A percentile compares a stretch with the other conserved stretches of the same genome.
Evolutionary conservation across 2,113 vertebrate species (phyloP).

Genomic region (Cololabis saira): DNA sequence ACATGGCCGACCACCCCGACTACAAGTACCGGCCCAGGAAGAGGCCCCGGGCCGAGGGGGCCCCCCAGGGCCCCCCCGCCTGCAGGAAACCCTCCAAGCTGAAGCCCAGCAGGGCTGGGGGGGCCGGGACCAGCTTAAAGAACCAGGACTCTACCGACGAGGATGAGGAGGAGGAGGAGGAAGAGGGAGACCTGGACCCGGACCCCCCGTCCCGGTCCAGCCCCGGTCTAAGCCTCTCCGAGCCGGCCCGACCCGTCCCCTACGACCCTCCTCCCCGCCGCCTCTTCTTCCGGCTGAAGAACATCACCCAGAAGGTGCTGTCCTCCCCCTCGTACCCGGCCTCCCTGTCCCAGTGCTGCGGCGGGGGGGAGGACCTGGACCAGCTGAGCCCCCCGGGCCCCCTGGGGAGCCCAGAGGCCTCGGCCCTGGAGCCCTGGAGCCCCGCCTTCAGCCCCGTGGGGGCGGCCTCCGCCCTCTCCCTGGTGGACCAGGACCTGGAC

Average conservation of each 20-base stretch:
- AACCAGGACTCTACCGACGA: conserved; percentile 85
- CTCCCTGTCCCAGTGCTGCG: conserved; percentile 82
- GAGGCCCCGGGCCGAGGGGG: conserved; percentile 90
- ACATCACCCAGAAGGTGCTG: conserved; percentile 88
- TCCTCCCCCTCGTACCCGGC: conserved; percentile 83
- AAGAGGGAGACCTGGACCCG: conserved; percentile 66
- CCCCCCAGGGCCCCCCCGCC: conserved; percentile 69
- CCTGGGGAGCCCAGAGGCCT: conserved; percentile 82
- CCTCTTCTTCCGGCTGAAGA: conserved; percentile 94
- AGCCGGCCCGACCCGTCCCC: conserved; percentile 73
- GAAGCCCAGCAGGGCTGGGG: conserved; percentile 76
- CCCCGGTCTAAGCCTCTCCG: conserved; percentile 86
- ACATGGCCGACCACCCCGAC: conserved; percentile 99
- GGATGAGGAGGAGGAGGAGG: conserved; percentile 73
- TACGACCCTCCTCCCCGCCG: conserved; percentile 76
- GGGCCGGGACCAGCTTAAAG: conserved; percentile 58
- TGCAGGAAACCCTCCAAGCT: conserved; percentile 85
- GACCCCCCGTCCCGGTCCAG: conserved; percentile 78
- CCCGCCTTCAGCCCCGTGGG: conserved; percentile 38
- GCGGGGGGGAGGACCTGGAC: conserved; percentile 90
- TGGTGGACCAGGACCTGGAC: conserved; percentile 94
- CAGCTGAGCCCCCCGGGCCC: conserved; percentile 79
- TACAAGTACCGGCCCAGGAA: conserved; percentile 98
- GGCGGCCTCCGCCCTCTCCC: conserved; percentile 88
- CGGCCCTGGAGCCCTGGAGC: conserved; percentile 85